These are phyloP conservation scores for Oceanites oceanicus DNA, from an alignment of 2,113 vertebrate species.

Conservation along the genomic window DNA sequence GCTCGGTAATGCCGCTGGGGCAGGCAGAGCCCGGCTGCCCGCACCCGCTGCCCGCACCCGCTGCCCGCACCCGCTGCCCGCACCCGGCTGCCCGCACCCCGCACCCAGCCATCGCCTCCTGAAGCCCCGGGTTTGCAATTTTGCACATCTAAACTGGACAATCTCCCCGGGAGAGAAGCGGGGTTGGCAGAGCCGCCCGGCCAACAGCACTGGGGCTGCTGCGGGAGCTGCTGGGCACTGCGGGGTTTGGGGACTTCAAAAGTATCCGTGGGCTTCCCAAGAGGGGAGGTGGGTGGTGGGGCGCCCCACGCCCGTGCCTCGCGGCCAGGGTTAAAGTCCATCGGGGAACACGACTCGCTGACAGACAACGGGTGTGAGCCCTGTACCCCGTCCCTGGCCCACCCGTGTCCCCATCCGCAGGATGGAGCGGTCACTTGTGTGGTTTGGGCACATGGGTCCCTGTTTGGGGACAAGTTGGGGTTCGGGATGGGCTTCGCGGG, in stretches of 20 bases:
- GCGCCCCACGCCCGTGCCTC: background rate
- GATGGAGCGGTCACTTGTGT: background rate
- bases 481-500: accelerated
- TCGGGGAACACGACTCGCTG: background rate
- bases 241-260: background rate
- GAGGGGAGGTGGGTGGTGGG: background rate
- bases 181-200: background rate
- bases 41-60: too few relatives aligned
- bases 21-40: background rate
- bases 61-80: background rate
- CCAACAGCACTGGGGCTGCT: background rate
- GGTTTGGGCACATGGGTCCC: background rate
- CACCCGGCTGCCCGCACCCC: background rate
- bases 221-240: background rate
- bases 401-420: accelerated
- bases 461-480: background rate
- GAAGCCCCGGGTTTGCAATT: background rate
- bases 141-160: accelerated
- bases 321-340: background rate
- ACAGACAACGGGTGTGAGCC: background rate
- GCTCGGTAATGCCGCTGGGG: background rate
- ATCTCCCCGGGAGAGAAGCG: background rate
- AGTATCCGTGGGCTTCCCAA: too few relatives aligned
- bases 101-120: background rate
- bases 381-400: background rate